A percentile compares a stretch with the other conserved stretches of the same genome.
These are phyloP conservation scores for Dufourea novaeangliae DNA, from an alignment of 1,140 invertebrate species.

Conservation along the genomic window DNA sequence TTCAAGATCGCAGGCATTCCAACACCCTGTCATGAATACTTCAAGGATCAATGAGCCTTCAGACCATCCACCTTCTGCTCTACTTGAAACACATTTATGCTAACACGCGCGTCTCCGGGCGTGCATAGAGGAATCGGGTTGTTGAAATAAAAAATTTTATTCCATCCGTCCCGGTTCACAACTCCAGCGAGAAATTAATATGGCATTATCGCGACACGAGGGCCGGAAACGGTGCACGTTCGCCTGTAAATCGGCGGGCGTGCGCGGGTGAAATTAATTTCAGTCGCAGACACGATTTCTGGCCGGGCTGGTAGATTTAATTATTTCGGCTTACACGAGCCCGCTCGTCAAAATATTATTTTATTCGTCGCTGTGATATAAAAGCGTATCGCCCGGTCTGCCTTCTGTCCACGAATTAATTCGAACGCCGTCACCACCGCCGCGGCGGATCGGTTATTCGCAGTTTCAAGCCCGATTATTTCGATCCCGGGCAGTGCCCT, in stretches of 20 bases:
- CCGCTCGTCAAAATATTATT: slow-evolving; percentile 44
- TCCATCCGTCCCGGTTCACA: too few species aligned
- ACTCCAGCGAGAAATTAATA: not conserved
- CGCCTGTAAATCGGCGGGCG: not conserved
- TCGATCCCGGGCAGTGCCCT: too few species aligned
- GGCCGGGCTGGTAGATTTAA: slow-evolving; percentile 1
- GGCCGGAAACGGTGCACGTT: not conserved
- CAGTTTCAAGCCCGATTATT: slow-evolving; percentile 6
- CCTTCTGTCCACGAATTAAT: slow-evolving; percentile 1
- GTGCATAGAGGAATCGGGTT: too few species aligned
- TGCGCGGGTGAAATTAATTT: slow-evolving; percentile 28
- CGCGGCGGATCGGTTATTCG: not conserved
- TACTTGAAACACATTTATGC: too few species aligned
- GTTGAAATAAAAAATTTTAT: not conserved
- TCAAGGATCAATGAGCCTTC: too few species aligned
- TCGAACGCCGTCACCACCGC: not conserved
- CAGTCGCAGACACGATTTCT: slow-evolving; percentile 26
- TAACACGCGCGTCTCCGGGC: too few species aligned
- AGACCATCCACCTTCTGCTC: too few species aligned
- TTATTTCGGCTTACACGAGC: slow-evolving; percentile 21
- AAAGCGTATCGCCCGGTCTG: not conserved
- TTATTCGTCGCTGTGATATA: slow-evolving; percentile 27
- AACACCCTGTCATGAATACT: too few species aligned
- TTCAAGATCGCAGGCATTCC: too few species aligned
- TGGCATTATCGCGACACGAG: not conserved